Percentiles rank a stretch among this genome's conserved stretches.
phyloP scores from a whole-genome alignment of 2,113 vertebrate genomes.

The Plecturocebus donacophilus region DNA sequence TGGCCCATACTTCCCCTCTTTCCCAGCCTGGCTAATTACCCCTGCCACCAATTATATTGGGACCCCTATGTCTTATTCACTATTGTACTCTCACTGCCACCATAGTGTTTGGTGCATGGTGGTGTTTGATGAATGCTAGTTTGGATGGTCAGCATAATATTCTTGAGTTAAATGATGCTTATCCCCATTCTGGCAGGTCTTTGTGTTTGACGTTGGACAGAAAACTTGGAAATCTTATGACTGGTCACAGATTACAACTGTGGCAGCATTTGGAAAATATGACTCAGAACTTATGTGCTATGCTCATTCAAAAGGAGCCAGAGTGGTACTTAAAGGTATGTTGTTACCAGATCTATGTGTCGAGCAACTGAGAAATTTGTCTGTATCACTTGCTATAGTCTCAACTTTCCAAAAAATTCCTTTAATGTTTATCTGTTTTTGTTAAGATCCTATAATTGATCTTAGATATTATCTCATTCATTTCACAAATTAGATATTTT shows the following conservation, averaged over 20 bases:
- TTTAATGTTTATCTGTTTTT: constrained; percentile 26
- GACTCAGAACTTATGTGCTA: constrained; percentile 94
- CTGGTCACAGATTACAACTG: constrained; percentile 94
- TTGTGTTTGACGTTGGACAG: constrained; percentile 93
- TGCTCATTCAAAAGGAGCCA: constrained; percentile 92
- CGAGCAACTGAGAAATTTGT: neutral
- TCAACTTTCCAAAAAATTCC: neutral
- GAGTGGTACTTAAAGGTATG: constrained; percentile 95
- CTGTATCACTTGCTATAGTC: neutral
- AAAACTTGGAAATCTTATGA: constrained; percentile 94
- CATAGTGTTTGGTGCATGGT: neutral
- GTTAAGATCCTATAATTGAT: constrained; percentile 32
- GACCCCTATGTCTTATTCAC: neutral
- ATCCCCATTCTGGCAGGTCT: constrained; percentile 86
- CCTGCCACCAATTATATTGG: neutral
- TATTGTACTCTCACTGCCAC: neutral
- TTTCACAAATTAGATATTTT: constrained; percentile 33
- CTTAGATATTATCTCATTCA: constrained; percentile 6
- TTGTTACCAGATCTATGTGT: neutral
- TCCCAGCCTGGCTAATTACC: neutral
- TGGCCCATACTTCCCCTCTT: neutral
- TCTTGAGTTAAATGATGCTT: constrained; percentile 4
- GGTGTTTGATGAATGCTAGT: neutral
- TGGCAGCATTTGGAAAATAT: constrained; percentile 93
- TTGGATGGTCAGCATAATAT: neutral